Evolutionary conservation across 23 tunicate species (phyloP), one percentile per base, ranked within the genome.

Genomic region (Trididemnum miniatum): DNA sequence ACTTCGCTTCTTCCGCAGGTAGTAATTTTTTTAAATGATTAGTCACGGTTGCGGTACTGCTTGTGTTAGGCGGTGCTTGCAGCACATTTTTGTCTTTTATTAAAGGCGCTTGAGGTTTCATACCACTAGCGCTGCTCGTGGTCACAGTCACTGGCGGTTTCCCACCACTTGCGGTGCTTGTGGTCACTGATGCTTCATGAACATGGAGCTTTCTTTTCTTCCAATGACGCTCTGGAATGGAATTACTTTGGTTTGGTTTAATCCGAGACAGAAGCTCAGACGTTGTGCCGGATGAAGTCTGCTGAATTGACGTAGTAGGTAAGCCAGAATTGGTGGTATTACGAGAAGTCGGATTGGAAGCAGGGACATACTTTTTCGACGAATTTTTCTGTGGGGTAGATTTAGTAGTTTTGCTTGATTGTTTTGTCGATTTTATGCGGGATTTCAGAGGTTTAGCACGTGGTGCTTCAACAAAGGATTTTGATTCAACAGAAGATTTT

Each of bases 211-310:
- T 89, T 29, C 95, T 40, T 59, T 89, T 89, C 50, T 89, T 89
- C 95, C 95, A 89, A 35, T 89, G 95, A 18, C 88, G 77, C n/a
- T 87, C 88, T 36, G 88, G 95, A 51, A 62, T 62, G 4, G 67
- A 12, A 22, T 5, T 62, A 3, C 26, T 18, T 9, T 72, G 89
- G 22, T 60, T 35, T 31, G 40, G 28, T 25, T 29, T 33, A 25
- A 32, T 33, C 3, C 63, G 35, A 0, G 80, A 27, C 5, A 1
- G 2, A 31, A 5, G 44, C 34, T 5, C 2, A 15, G 33, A 32
- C 7, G 4, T 4, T 20, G 2, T 31, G 35, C 35, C 24, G 12
- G 52, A 32, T 1, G 27, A 20, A 1, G n/a, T 24, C 1, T 37
- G 23, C 20, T 25, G 27, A 20, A 31, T 1, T 3, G 51, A 9